phyloP scores from a whole-genome alignment of 2,113 vertebrate genomes.

The Thoracochromis brauschi region DNA sequence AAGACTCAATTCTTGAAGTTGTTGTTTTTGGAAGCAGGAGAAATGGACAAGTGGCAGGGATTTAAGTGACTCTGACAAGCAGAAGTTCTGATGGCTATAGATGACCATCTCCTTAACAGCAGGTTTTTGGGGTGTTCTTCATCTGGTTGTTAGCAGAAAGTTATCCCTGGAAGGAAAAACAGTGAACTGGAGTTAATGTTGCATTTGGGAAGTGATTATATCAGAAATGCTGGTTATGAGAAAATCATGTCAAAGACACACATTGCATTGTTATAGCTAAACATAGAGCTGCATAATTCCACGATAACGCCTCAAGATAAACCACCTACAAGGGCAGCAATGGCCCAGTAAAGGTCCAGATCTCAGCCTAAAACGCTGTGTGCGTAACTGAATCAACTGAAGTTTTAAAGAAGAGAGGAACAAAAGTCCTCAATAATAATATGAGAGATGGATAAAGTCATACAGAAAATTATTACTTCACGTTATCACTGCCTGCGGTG shows the following conservation, averaged over 20 bases:
- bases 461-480: neutral
- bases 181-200: neutral
- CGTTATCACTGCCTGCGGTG: neutral
- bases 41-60: neutral
- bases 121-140: neutral
- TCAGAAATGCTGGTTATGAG: neutral
- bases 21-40: neutral
- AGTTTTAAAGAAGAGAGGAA: neutral
- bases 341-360: neutral
- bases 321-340: neutral
- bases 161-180: neutral
- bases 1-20: neutral
- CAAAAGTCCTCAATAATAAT: neutral
- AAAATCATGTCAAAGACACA: neutral
- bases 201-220: neutral
- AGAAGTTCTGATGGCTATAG: neutral
- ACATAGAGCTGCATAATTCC: neutral
- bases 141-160: neutral
- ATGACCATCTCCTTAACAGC: neutral
- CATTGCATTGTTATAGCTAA: neutral
- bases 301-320: rapidly evolving
- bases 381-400: rapidly evolving
- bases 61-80: neutral
- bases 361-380: neutral
- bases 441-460: neutral